phyloP scores from a whole-genome alignment of 1,140 invertebrate species.

The Drosophila ambigua region DNA sequence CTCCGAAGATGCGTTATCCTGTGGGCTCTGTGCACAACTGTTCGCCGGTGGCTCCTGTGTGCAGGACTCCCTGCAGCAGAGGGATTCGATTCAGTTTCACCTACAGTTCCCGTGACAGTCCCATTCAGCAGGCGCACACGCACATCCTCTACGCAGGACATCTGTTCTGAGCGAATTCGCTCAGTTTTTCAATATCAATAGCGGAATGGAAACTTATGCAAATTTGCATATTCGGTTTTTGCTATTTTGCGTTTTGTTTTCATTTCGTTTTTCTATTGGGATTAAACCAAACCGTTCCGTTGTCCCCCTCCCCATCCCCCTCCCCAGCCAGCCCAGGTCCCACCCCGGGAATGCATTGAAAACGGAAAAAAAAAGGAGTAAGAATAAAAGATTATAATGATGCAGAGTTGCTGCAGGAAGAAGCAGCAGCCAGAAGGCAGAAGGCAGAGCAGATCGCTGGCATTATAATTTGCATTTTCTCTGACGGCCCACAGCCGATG shows the following conservation, averaged over 20 bases:
- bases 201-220: conserved; percentile 58
- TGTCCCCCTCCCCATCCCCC: not conserved
- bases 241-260: conserved; percentile 6
- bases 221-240: conserved; percentile 58
- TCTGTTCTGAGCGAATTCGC: conserved; percentile 54
- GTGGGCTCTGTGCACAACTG: conserved; percentile 4
- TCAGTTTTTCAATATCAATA: conserved; percentile 40
- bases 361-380: conserved; percentile 23
- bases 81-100: not conserved
- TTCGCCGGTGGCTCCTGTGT: too few species aligned
- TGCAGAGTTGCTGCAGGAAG: conserved; percentile 30
- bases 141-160: conserved; percentile 37
- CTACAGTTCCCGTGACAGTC: not conserved
- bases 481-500: conserved; percentile 12
- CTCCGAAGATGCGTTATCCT: conserved; percentile 9
- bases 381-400: conserved; percentile 71
- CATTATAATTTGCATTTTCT: conserved; percentile 70
- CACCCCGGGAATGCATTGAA: conserved; percentile 42
- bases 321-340: conserved; percentile 22
- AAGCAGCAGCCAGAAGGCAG: conserved; percentile 5
- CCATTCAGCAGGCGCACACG: conserved; percentile 14
- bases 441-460: conserved; percentile 39
- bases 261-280: conserved; percentile 46
- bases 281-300: conserved; percentile 30
- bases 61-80: too few species aligned